Percentiles rank a stretch among this genome's conserved stretches.
Conservation (phyloP, 2,797 vertebrate species). For the Danio choprae region DNA sequence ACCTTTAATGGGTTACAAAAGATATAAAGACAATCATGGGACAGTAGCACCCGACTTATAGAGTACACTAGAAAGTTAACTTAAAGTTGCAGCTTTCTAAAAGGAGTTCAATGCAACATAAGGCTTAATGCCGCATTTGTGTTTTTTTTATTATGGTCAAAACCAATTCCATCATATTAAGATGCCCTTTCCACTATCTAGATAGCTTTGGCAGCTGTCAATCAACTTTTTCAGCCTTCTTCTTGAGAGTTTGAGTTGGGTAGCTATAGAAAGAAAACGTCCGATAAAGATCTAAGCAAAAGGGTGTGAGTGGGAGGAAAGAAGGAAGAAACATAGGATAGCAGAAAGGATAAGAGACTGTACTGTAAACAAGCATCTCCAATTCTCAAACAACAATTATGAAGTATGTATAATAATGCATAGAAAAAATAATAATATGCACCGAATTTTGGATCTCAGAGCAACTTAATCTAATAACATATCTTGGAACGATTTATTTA, state of each 20-base stretch:
- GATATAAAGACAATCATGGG: not conserved
- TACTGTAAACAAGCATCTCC: not conserved
- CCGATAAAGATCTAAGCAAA: not conserved
- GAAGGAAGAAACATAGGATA: not conserved
- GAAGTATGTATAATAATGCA: not conserved
- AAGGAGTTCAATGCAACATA: not conserved
- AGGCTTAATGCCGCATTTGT: not conserved
- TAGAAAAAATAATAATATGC: not conserved
- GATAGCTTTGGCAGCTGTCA: not conserved
- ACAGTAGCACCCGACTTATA: not conserved
- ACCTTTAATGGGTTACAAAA: not conserved
- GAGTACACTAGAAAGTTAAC: not conserved
- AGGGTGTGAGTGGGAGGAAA: not conserved
- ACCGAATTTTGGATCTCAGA: not conserved
- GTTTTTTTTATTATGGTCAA: not conserved
- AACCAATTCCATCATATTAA: not conserved
- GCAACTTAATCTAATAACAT: not conserved
- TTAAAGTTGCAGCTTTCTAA: not conserved
- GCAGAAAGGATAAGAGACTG: not conserved
- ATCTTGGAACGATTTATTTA: not conserved
- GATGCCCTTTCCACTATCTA: not conserved
- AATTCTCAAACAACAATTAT: not conserved
- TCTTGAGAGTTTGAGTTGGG: not conserved
- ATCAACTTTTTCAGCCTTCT: not conserved
- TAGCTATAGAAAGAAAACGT: not conserved